Base-by-base conservation (phyloP, 2,113 vertebrate genomes). In the Speoplatyrhinus poulsoni region DNA sequence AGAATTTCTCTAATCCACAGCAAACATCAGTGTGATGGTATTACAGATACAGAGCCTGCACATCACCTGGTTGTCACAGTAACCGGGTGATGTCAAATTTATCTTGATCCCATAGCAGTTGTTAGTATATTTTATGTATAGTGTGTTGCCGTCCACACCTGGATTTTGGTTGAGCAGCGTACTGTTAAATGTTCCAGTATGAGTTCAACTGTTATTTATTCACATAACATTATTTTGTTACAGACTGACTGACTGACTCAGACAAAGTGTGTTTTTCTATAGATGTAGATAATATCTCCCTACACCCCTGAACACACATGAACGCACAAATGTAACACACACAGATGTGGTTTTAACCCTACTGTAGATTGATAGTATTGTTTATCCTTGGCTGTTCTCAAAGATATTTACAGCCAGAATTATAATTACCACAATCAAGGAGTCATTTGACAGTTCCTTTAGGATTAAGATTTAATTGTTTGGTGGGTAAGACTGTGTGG, bases 61-160 rank as follows among this genome's bases (percentile, higher is more conserved):
- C 15, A 67, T 66, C 52, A 19, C 62, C 3, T 13, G 41, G 67
- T 82, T 71, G 75, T 68, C 59, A 73, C 67, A 60, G 74, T 46
- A 36, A 77, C 64, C 9, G 19, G 47, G 49, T 62, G 16, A 62
- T 26, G 16, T 62, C 64, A 11, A 36, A 64, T 11, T 58, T 15
- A 55, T 10, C 53, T n/a, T 6, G 75, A 72, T 82, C 7, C 54
- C 59, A 78, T 78, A 65, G 75, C 60, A 32, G 63, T 73, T 3
- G 4, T 53, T 12, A 12, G 3, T 46, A 5, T 60, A 16, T 26
- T 56, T 55, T 54, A 53, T 65, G 61, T 65, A 68, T 46, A 62
- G n/a, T 46, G 36, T 33, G 12, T 13, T 12, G 16, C 10, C 33
- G 9, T 13, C 5, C 13, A 9, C 60, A 13, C 36, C 3, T 15